These are phyloP conservation scores for Centrocercus urophasianus DNA, from an alignment of 2,113 vertebrate genomes.

Conservation along the genomic window DNA sequence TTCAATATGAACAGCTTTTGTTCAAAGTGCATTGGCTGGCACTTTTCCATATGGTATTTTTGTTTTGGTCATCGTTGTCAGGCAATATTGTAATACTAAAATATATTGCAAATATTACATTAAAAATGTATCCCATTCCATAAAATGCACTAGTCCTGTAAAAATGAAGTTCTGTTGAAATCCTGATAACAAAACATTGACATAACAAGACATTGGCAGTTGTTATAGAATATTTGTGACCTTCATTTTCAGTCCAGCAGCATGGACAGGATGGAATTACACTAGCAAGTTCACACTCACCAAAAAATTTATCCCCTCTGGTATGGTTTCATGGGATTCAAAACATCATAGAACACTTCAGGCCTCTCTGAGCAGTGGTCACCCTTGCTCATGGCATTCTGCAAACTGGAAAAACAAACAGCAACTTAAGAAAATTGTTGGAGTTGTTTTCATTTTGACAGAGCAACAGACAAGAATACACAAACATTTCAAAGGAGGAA, in stretches of 20 bases:
- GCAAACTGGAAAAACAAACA: not conserved
- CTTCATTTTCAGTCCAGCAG: not conserved
- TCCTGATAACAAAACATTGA: not conserved
- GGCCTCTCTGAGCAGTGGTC: not conserved
- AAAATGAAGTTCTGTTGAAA: not conserved
- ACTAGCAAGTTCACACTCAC: not conserved
- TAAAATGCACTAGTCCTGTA: not conserved
- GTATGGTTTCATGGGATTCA: not conserved
- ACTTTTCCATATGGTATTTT: not conserved
- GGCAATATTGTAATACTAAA: not conserved
- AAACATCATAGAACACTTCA: not conserved
- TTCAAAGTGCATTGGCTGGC: not conserved
- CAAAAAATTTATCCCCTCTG: not conserved
- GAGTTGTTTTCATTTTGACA: not conserved
- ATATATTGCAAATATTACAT: not conserved
- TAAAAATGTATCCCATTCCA: not conserved
- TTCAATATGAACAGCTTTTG: not conserved
- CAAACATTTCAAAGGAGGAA: not conserved
- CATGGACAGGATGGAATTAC: not conserved
- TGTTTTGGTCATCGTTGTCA: not conserved
- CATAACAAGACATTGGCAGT: not conserved
- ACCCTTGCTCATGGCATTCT: not conserved
- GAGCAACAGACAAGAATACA: not conserved
- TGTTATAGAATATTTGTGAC: not conserved
- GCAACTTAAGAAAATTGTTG: not conserved